Conservation (phyloP, 37 sponge, comb jelly and placozoan genomes). For the Bolinopsis microptera region DNA sequence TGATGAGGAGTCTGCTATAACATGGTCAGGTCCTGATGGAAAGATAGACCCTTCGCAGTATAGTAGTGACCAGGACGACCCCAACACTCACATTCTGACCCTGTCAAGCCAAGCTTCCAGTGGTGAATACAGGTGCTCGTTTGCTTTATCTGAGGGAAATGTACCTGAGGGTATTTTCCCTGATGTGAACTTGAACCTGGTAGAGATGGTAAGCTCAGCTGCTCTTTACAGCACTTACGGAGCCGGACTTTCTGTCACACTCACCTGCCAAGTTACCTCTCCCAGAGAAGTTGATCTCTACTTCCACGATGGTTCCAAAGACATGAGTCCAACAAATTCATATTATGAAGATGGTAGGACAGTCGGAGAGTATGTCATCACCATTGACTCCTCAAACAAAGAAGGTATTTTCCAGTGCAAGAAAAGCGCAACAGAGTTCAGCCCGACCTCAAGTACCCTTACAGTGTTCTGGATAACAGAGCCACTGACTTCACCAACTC, state of each 20-base stretch:
- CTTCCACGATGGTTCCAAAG: background rate
- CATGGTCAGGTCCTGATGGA: constrained; percentile 21
- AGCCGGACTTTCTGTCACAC: background rate
- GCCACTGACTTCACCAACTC: background rate
- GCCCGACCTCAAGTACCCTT: background rate
- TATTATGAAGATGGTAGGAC: background rate
- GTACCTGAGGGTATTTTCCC: background rate
- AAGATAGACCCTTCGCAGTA: background rate
- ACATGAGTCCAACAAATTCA: background rate
- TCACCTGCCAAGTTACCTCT: constrained; percentile 9
- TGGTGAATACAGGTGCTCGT: background rate
- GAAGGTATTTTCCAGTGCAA: background rate
- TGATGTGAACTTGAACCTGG: background rate
- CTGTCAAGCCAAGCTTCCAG: background rate
- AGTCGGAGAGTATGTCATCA: background rate
- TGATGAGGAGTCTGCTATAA: background rate
- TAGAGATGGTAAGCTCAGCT: background rate
- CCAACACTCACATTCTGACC: background rate
- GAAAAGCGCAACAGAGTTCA: background rate
- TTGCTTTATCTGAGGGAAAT: background rate
- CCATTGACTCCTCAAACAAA: background rate
- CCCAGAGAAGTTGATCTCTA: background rate
- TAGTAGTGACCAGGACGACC: background rate
- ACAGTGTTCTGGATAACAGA: background rate
- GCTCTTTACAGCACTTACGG: background rate